These are phyloP conservation scores for Cebus imitator DNA, from an alignment of 2,113 vertebrate species.

Conservation along the genomic window DNA sequence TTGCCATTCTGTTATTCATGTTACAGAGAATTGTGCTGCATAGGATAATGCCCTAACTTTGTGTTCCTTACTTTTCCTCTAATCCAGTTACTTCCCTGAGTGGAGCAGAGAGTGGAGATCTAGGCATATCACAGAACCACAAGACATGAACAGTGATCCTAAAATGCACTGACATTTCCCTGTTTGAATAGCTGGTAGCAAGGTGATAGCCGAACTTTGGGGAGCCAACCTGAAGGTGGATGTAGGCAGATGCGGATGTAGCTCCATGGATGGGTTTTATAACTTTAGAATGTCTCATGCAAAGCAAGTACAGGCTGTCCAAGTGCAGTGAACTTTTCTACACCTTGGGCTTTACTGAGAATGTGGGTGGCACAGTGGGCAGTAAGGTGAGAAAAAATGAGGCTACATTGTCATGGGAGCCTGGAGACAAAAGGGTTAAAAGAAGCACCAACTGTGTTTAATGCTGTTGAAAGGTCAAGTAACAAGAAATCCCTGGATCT, in stretches of 20 bases:
- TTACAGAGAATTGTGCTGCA: neutral
- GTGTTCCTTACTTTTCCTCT: neutral
- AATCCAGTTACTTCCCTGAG: neutral
- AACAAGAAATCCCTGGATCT: neutral
- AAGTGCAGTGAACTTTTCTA: neutral
- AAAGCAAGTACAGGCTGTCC: neutral
- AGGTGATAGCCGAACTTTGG: neutral
- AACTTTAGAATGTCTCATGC: neutral
- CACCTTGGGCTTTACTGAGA: neutral
- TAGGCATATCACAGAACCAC: neutral
- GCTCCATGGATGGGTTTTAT: rapidly evolving
- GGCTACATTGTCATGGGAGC: neutral
- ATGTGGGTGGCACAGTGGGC: neutral
- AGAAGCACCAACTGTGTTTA: neutral
- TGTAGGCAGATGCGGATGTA: neutral
- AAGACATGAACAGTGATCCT: neutral
- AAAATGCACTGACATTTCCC: neutral
- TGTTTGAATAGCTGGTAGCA: neutral
- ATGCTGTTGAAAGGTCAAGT: neutral
- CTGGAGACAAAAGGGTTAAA: neutral
- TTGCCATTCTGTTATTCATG: neutral
- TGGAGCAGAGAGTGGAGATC: neutral
- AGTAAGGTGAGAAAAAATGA: neutral
- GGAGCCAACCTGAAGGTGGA: neutral
- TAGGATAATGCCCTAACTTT: neutral